Conservation (phyloP, 2,888 invertebrate genomes). For the Cerastis rubricosa region DNA sequence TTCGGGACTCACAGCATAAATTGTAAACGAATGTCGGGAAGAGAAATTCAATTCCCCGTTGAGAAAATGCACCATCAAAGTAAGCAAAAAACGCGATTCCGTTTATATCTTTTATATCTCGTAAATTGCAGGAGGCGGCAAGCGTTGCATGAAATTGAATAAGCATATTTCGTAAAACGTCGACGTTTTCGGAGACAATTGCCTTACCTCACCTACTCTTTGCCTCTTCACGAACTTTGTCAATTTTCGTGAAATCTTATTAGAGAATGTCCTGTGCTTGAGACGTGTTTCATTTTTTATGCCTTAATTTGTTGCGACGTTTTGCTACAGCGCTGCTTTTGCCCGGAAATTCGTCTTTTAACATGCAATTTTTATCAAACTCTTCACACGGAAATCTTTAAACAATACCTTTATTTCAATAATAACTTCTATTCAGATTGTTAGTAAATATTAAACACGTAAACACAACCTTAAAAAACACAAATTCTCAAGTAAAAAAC, state of each 20-base stretch:
- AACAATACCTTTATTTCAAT: not conserved
- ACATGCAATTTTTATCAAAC: slow-evolving; percentile 14
- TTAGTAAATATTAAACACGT: not conserved
- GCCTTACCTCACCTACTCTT: slow-evolving; percentile 91
- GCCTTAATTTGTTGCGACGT: slow-evolving; percentile 69
- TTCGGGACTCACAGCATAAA: slow-evolving; percentile 82
- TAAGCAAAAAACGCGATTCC: slow-evolving; percentile 91
- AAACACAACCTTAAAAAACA: not conserved
- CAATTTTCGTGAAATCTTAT: slow-evolving; percentile 90
- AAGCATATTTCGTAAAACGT: slow-evolving; percentile 91
- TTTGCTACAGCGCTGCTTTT: slow-evolving; percentile 40
- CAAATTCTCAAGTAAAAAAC: not conserved
- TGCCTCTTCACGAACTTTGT: slow-evolving; percentile 90
- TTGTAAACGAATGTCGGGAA: slow-evolving; percentile 86
- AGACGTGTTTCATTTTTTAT: slow-evolving; percentile 79
- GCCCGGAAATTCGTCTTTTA: slow-evolving; percentile 23
- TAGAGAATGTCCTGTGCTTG: slow-evolving; percentile 84
- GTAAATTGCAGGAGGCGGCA: slow-evolving; percentile 91
- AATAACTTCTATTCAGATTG: not conserved
- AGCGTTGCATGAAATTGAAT: slow-evolving; percentile 91
- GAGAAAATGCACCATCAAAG: slow-evolving; percentile 90
- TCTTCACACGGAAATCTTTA: slow-evolving; percentile 3
- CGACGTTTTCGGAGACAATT: slow-evolving; percentile 91
- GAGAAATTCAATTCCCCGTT: slow-evolving; percentile 89
- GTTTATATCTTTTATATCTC: slow-evolving; percentile 91